Conservation (phyloP, 2,888 invertebrate genomes). For the Ophion slaviceki region DNA sequence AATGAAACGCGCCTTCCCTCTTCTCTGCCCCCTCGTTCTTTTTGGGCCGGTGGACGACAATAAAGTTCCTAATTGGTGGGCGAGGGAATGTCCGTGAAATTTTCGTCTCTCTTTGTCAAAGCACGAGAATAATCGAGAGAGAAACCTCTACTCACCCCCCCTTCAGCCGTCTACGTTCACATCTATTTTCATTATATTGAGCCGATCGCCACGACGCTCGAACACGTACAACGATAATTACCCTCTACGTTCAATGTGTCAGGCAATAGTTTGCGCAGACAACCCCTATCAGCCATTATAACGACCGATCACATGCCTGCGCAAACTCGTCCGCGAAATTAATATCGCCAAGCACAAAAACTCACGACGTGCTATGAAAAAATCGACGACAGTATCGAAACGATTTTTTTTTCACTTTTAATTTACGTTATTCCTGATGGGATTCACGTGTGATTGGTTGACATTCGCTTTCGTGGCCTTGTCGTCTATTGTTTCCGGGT, state of each 20-base stretch:
- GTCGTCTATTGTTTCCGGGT: neutral
- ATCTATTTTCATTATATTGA: constrained; percentile 67
- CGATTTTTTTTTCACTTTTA: neutral
- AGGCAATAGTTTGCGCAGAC: neutral
- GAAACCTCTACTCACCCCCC: constrained; percentile 62
- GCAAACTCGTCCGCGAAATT: constrained; percentile 5
- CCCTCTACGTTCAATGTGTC: constrained; percentile 23
- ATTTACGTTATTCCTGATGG: too few species aligned
- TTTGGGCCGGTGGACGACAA: constrained; percentile 71
- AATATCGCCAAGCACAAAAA: neutral
- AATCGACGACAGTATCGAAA: neutral
- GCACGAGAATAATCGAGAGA: constrained; percentile 45
- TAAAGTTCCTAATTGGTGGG: constrained; percentile 80
- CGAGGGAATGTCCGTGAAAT: constrained; percentile 62
- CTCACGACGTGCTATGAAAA: neutral
- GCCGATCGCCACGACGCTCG: constrained; percentile 67
- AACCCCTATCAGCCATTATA: neutral
- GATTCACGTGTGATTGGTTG: too few species aligned
- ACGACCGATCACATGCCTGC: neutral
- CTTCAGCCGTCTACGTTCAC: constrained; percentile 2
- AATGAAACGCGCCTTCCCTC: constrained; percentile 64
- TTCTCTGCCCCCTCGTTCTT: neutral
- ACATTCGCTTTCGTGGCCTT: too few species aligned
- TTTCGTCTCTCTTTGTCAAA: constrained; percentile 42
- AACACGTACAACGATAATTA: constrained; percentile 72